These are phyloP conservation scores for Psix sp. DNA, from an alignment of 1,140 invertebrate genomes.

Conservation along the genomic window DNA sequence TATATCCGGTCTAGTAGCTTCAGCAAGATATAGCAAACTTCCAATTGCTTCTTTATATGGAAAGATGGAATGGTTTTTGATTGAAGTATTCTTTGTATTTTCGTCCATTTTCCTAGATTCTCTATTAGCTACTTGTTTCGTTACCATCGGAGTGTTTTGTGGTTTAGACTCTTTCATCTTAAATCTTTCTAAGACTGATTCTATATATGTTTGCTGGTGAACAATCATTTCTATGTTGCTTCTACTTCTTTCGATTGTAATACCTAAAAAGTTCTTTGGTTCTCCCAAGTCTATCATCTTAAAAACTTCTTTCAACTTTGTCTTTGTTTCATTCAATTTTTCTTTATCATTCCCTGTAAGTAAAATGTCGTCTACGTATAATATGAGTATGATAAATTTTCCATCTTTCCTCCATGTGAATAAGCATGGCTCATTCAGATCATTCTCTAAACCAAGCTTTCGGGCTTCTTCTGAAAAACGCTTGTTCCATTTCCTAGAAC, in stretches of 20 bases:
- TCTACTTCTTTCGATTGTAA: not conserved
- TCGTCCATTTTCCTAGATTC: not conserved
- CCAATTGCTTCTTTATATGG: slow-evolving; percentile 61
- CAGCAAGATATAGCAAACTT: slow-evolving; percentile 7
- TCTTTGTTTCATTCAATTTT: no score
- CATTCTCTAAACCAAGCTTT: no score
- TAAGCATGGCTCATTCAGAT: no score
- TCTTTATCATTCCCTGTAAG: no score
- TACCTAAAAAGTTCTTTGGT: not conserved
- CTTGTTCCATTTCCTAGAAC: not conserved
- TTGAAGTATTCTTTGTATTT: not conserved
- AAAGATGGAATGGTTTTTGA: slow-evolving; percentile 10
- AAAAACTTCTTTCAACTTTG: no score
- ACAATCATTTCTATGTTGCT: not conserved
- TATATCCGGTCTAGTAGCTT: slow-evolving; percentile 70
- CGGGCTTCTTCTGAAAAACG: no score
- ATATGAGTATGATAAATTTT: no score
- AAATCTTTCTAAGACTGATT: not conserved
- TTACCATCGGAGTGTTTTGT: not conserved
- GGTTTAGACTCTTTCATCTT: not conserved
- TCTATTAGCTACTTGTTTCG: not conserved
- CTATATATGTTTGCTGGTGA: not conserved
- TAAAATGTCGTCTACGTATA: no score
- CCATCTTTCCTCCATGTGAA: no score
- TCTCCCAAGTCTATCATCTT: no score